Conservation (phyloP, 2,888 invertebrate genomes). For the Eilema sororculum region DNA sequence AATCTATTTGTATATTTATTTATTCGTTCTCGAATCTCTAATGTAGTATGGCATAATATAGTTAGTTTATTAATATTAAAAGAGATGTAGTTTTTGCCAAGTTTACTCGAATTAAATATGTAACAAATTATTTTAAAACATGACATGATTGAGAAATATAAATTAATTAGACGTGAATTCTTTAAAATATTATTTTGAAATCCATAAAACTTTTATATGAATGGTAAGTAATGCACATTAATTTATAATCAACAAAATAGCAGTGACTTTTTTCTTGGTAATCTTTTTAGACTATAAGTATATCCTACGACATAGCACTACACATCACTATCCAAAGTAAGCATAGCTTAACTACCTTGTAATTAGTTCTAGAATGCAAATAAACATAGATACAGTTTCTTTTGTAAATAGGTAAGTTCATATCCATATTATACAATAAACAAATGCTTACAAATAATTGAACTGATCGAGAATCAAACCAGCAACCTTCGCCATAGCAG, state of each 20-base stretch:
- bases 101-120: neutral
- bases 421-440: neutral
- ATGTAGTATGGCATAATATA: neutral
- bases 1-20: conserved; percentile 10
- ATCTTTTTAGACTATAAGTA: no score
- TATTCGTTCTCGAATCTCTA: neutral
- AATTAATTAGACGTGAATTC: neutral
- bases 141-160: neutral
- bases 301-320: neutral
- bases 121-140: neutral
- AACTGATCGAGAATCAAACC: neutral
- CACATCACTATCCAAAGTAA: neutral
- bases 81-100: no score
- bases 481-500: neutral
- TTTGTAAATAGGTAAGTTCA: neutral
- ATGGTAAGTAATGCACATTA: neutral
- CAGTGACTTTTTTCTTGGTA: neutral
- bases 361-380: neutral
- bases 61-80: neutral
- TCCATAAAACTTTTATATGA: neutral
- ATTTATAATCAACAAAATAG: neutral
- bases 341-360: neutral
- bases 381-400: neutral
- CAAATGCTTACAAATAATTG: neutral
- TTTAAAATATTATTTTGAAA: neutral